These are phyloP conservation scores for Paratilapia polleni DNA, from an alignment of 2,113 vertebrate species.

Conservation along the genomic window DNA sequence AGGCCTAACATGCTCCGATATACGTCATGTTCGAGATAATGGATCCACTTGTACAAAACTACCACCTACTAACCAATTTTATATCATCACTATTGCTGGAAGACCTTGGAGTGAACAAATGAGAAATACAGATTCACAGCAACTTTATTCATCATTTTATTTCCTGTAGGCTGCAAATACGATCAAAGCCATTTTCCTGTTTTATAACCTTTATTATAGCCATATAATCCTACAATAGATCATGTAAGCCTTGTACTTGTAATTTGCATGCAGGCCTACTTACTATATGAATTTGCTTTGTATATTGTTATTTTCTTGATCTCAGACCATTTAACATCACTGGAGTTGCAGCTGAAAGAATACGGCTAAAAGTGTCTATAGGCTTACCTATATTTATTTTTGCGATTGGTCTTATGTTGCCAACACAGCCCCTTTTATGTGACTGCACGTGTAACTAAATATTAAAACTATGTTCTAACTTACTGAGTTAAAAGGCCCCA, in stretches of 20 bases:
- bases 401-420: background rate
- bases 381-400: no score
- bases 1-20: background rate
- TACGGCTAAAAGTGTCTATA: background rate
- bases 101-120: background rate
- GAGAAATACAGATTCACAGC: background rate
- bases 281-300: background rate
- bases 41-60: background rate
- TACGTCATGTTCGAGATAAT: background rate
- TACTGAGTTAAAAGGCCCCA: background rate
- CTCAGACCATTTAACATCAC: no score
- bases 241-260: background rate
- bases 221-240: background rate
- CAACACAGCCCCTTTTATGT: background rate
- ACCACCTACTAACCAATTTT: background rate
- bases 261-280: no score
- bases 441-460: background rate
- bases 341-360: background rate
- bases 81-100: background rate
- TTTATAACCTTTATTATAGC: background rate
- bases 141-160: background rate
- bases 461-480: background rate
- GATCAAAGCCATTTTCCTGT: background rate
- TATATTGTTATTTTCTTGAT: background rate
- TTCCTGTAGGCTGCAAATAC: background rate